Evolutionary conservation across 2,113 vertebrate species (phyloP).

Genomic region (Nothobranchius furzeri): DNA sequence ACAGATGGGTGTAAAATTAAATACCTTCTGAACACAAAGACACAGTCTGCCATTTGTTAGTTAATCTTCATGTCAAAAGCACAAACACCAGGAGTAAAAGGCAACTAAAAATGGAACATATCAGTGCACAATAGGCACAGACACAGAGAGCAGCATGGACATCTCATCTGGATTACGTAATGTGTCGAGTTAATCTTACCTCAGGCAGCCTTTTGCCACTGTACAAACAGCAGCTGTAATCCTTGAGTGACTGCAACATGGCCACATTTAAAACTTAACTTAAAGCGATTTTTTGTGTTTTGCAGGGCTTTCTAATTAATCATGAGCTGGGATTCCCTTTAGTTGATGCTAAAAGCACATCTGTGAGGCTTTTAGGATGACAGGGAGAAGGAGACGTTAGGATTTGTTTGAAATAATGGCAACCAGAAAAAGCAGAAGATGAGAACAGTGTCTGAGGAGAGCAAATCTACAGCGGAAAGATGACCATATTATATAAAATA

Average conservation of each 20-base stretch:
- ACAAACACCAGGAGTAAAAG: not conserved
- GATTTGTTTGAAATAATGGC: not conserved
- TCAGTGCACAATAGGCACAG: constrained; percentile 31
- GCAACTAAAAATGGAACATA: constrained; percentile 1
- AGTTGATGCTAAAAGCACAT: constrained; percentile 13
- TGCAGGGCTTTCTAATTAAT: constrained; percentile 45
- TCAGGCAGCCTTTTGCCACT: constrained; percentile 52
- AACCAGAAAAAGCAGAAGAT: not conserved
- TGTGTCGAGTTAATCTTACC: constrained; percentile 54
- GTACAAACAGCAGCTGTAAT: constrained; percentile 56
- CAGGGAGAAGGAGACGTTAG: not conserved
- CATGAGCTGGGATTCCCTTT: constrained; percentile 26
- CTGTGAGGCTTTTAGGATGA: constrained; percentile 6
- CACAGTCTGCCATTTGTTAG: constrained; percentile 1
- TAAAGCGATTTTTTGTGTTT: constrained; percentile 25
- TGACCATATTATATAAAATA: not conserved
- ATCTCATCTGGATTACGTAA: constrained; percentile 61
- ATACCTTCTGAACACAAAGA: not conserved
- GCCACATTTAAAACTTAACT: constrained; percentile 40
- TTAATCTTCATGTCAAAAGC: constrained; percentile 14
- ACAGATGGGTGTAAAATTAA: constrained; percentile 10
- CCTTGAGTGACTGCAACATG: constrained; percentile 37
- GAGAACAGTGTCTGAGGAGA: not conserved
- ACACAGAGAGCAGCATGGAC: constrained; percentile 18
- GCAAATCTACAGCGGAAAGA: not conserved